Evolutionary conservation across 2,888 invertebrate genomes (phyloP), one percentile per base, ranked within the genome.

Genomic region (Nomada ferruginata): DNA sequence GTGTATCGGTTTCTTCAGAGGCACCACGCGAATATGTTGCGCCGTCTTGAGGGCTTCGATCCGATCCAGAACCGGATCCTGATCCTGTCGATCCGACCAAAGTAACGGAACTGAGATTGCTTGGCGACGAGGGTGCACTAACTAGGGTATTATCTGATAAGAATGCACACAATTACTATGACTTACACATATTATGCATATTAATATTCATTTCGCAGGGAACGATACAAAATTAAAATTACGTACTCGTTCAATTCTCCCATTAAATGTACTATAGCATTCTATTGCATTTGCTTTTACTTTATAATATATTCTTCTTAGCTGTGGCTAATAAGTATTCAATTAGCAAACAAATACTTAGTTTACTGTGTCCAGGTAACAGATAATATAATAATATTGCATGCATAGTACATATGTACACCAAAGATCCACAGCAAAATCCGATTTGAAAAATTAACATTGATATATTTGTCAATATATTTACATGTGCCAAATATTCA

Each of bases 71-170:
- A 61, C 88, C 90, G 1, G 91, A 87, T 11, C 95, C 96, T 0
- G 94, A 94, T 61, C 94, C 94, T 7, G 94, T 94, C 2, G 95
- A 95, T 0, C 96, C 96, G 0, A 97, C 95, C 64, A 97, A 91
- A 0, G 97, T 97, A 0, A 96, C 96, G 13, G 96, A 96, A 90
- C 97, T 97, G 20, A 96, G 93, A 76, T 96, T 97, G 60, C 97
- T 96, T 0, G 97, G 97, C 0, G 97, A 97, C 2, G 95, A 96
- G 36, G 96, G 96, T 0, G 95, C 95, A 89, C 95, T 95, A 36
- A 94, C 85, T 29, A 94, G 93, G 11, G 94, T 94, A 53, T 92
- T 91, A 85, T 94, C 95, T 95, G 57, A 61, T 7, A 79, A 77
- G n/a, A 15, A 47, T 0, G 13, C 10, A 23, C 0, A 29, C 20